Percentiles rank a stretch among this genome's conserved stretches.
Evolutionary conservation across 2,888 invertebrate genomes (phyloP).

Genomic region (Macropis europaea): DNA sequence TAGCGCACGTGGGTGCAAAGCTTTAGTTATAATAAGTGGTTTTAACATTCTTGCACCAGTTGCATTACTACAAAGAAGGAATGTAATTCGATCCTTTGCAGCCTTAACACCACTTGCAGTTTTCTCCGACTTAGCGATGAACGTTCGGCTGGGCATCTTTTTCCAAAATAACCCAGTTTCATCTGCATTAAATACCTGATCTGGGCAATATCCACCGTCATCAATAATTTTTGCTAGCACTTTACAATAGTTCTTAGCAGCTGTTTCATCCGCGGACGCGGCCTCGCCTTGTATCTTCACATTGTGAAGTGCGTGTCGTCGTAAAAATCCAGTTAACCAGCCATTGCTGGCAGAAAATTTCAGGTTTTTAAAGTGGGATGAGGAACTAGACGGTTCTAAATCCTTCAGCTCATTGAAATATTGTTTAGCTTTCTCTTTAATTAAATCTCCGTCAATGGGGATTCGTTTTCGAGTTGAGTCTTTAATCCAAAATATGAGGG

Average conservation of each 20-base stretch:
- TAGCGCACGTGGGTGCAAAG: slow-evolving; percentile 62
- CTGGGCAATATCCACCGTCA: too few relatives aligned
- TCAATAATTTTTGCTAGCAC: too few relatives aligned
- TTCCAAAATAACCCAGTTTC: slow-evolving; percentile 55
- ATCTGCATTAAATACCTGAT: too few relatives aligned
- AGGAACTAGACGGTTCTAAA: slow-evolving; percentile 17
- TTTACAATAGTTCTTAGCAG: too few relatives aligned
- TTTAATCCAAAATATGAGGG: slow-evolving; percentile 45
- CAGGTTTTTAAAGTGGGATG: not conserved
- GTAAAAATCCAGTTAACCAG: slow-evolving; percentile 47
- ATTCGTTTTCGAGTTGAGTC: slow-evolving; percentile 49
- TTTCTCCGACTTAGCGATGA: slow-evolving; percentile 65
- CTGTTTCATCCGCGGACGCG: slow-evolving; percentile 48
- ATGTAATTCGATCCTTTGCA: too few relatives aligned
- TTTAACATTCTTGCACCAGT: slow-evolving; percentile 63
- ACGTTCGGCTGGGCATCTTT: slow-evolving; percentile 61
- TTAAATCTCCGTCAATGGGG: slow-evolving; percentile 33
- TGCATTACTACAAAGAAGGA: slow-evolving; percentile 63
- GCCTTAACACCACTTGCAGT: slow-evolving; percentile 59
- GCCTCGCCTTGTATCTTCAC: slow-evolving; percentile 41
- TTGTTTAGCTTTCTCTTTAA: too few relatives aligned
- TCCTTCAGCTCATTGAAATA: slow-evolving; percentile 40
- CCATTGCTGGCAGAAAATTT: slow-evolving; percentile 51
- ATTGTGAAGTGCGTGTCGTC: slow-evolving; percentile 42
- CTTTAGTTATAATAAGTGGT: slow-evolving; percentile 62